Evolutionary conservation across 1,140 invertebrate genomes (phyloP).

Genomic region (Ericerus pela): DNA sequence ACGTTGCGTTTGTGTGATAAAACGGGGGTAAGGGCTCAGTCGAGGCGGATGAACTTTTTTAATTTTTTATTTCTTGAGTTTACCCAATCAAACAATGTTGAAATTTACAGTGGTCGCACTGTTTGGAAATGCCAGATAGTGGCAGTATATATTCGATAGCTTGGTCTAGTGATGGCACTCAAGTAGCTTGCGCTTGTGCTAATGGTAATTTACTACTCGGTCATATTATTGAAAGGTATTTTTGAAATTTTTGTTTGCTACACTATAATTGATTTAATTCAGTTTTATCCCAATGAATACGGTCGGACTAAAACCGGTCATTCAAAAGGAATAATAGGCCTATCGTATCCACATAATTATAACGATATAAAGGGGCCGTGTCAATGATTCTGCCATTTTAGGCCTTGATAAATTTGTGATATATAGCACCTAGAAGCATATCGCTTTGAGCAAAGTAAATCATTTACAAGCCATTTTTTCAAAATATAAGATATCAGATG

Average conservation of each 20-base stretch:
- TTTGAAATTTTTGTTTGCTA: no score
- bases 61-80: background rate
- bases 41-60: no score
- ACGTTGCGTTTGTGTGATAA: constrained; percentile 82
- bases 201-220: constrained; percentile 80
- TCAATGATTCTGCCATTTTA: no score
- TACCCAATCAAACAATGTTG: background rate
- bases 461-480: no score
- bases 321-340: background rate
- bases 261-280: background rate
- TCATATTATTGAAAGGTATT: constrained; percentile 75
- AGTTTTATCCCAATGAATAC: background rate
- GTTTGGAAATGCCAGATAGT: constrained; percentile 65
- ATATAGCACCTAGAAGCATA: no score
- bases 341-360: background rate
- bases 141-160: constrained; percentile 74
- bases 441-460: no score
- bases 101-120: constrained; percentile 72
- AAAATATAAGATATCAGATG: no score
- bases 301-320: background rate
- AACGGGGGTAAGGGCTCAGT: constrained; percentile 74
- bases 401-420: no score
- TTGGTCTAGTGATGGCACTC: constrained; percentile 93
- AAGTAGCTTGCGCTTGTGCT: constrained; percentile 82
- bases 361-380: background rate